Conservation (phyloP, 2,797 vertebrate species). For the Hippocampus kuda region DNA sequence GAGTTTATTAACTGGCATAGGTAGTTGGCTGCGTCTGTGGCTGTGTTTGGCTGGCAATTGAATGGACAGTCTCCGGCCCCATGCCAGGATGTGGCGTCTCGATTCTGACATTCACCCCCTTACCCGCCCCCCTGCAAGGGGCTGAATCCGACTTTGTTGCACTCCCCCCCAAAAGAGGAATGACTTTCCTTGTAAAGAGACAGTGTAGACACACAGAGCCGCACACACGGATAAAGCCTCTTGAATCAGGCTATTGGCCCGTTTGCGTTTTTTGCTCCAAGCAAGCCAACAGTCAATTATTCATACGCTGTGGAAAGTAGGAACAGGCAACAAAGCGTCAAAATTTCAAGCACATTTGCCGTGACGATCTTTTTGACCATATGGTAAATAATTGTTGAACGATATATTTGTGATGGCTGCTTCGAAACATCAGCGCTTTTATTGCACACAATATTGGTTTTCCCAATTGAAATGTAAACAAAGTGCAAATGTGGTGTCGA, state of each 20-base stretch:
- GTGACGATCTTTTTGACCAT: no score
- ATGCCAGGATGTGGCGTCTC: slow-evolving; percentile 41
- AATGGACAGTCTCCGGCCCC: slow-evolving; percentile 38
- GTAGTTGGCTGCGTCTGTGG: slow-evolving; percentile 29
- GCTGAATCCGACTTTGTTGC: slow-evolving; percentile 1
- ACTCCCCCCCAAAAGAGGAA: slow-evolving; percentile 6
- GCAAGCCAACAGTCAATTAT: slow-evolving; percentile 28
- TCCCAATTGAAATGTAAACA: no score
- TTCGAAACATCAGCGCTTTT: no score
- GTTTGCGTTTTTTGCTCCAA: slow-evolving; percentile 8
- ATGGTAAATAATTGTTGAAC: no score
- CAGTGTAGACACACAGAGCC: not conserved
- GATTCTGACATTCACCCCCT: slow-evolving; percentile 30
- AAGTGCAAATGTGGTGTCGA: no score
- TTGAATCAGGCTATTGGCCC: slow-evolving; percentile 15
- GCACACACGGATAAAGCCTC: not conserved
- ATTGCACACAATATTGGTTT: no score
- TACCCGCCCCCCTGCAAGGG: not conserved
- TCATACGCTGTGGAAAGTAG: slow-evolving; percentile 13
- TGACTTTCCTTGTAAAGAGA: slow-evolving; percentile 7
- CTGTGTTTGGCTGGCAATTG: slow-evolving; percentile 35
- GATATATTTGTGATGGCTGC: no score
- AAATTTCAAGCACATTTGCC: no score
- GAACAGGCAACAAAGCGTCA: no score
- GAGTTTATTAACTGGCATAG: slow-evolving; percentile 6